Evolutionary conservation across 2,888 invertebrate species (phyloP).

Genomic region (Cryptocephalus primarius): DNA sequence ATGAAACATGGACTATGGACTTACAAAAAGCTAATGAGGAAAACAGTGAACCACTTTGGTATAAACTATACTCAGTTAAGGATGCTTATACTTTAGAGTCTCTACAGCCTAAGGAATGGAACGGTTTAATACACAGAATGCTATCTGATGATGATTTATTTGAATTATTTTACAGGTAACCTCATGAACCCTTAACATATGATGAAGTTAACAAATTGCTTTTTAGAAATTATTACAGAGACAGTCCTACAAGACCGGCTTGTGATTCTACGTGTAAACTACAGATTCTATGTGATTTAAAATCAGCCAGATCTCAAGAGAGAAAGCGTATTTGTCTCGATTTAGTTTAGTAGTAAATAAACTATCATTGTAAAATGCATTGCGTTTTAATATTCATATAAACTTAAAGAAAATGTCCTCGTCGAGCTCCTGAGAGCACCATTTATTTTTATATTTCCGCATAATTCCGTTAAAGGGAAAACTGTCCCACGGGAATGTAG

Average conservation of each 20-base stretch:
- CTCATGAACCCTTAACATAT: not conserved
- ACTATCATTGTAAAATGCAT: not conserved
- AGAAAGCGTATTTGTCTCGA: constrained; percentile 68
- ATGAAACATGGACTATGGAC: constrained; percentile 93
- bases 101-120: constrained; percentile 82
- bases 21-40: constrained; percentile 81
- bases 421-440: no score
- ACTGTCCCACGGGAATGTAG: no score
- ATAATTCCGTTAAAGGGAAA: no score
- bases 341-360: constrained; percentile 42
- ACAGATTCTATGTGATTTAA: constrained; percentile 72
- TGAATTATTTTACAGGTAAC: constrained; percentile 73
- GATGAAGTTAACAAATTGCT: not conserved
- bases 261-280: constrained; percentile 77
- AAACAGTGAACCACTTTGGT: constrained; percentile 65
- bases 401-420: no score
- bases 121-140: constrained; percentile 75
- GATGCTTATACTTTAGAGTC: constrained; percentile 74
- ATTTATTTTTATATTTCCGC: no score
- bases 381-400: no score
- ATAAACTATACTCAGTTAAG: constrained; percentile 72
- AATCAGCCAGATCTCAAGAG: constrained; percentile 77
- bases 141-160: constrained; percentile 73
- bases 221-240: constrained; percentile 74
- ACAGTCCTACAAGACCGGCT: constrained; percentile 65